A percentile compares a stretch with the other conserved stretches of the same genome.
Conservation (phyloP, 1,140 invertebrate species). For the Procambarus clarkii region DNA sequence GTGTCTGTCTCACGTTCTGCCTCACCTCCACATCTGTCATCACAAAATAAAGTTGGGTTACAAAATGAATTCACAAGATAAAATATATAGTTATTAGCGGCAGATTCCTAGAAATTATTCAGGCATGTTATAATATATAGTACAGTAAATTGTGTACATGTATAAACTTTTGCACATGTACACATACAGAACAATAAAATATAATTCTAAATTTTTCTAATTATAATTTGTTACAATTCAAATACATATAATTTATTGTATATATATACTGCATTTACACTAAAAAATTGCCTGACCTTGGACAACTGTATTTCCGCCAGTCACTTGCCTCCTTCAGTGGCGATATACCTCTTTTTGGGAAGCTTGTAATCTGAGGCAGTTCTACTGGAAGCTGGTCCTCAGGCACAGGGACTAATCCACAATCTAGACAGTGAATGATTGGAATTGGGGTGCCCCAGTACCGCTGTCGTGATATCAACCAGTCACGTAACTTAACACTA, state of each 20-base stretch:
- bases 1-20: conserved; percentile 95
- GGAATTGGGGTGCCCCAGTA: conserved; percentile 99
- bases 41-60: conserved; percentile 45
- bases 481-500: conserved; percentile 92
- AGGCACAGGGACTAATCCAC: conserved; percentile 88
- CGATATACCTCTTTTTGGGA: conserved; percentile 75
- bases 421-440: conserved; percentile 89
- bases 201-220: too few species aligned
- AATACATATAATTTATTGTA: neutral
- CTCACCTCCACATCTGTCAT: conserved; percentile 80
- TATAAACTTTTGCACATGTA: too few species aligned
- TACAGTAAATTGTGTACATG: too few species aligned
- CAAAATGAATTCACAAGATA: too few species aligned
- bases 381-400: conserved; percentile 85
- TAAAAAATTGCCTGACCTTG: conserved; percentile 78
- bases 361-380: conserved; percentile 81
- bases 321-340: conserved; percentile 78
- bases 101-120: too few species aligned
- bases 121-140: too few species aligned
- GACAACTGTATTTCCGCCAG: conserved; percentile 85
- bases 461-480: conserved; percentile 97
- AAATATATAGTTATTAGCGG: too few species aligned
- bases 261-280: neutral
- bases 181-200: too few species aligned
- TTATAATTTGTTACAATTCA: too few species aligned